phyloP scores from a whole-genome alignment of 1,140 invertebrate species.

The Meloidogyne floridensis region DNA sequence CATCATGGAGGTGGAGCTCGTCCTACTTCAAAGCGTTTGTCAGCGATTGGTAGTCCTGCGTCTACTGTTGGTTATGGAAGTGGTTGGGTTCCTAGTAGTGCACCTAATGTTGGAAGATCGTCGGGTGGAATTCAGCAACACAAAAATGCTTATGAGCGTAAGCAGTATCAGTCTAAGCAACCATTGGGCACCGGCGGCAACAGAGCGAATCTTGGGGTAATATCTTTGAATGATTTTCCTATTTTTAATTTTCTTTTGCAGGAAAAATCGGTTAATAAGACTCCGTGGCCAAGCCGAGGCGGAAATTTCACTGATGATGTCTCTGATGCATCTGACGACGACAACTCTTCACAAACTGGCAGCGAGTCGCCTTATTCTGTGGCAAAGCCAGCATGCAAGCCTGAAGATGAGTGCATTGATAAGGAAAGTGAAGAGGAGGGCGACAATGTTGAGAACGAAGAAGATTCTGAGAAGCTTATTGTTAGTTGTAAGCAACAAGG shows the following conservation, averaged over 20 bases:
- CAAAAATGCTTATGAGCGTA: constrained; percentile 6
- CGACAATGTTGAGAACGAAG: neutral
- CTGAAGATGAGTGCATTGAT: neutral
- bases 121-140: neutral
- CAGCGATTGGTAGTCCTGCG: neutral
- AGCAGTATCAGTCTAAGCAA: constrained; percentile 5
- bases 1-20: neutral
- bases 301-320: constrained; percentile 4
- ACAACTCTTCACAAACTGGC: constrained; percentile 3
- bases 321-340: neutral
- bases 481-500: neutral
- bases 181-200: neutral
- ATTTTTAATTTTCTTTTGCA: neutral
- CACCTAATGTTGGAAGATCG: neutral
- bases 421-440: neutral
- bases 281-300: neutral
- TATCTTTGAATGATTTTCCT: neutral
- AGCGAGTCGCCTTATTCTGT: constrained; percentile 6
- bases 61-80: neutral
- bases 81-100: neutral
- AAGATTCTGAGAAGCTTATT: neutral
- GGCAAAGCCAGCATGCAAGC: neutral
- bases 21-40: constrained; percentile 5
- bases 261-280: neutral
- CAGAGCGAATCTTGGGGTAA: neutral